Evolutionary conservation across 2,113 vertebrate species (phyloP).

Genomic region (Muntiacus reevesi): DNA sequence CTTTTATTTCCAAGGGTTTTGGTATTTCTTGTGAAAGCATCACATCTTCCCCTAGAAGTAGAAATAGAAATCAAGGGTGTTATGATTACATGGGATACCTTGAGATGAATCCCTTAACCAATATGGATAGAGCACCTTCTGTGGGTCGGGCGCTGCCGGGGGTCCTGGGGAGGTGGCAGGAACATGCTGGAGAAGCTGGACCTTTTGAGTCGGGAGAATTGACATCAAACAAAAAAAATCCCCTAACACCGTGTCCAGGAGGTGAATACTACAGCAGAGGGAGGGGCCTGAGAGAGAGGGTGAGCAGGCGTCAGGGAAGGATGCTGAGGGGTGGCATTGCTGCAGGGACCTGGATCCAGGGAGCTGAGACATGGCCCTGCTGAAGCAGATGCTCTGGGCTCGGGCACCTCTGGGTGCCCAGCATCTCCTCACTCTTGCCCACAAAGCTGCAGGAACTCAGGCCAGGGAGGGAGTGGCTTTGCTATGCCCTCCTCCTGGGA

Average conservation of each 20-base stretch:
- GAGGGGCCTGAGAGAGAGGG: background rate
- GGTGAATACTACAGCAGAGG: background rate
- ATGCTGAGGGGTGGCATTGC: too few species aligned
- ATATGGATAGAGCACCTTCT: background rate
- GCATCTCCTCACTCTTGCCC: background rate
- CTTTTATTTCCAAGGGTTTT: background rate
- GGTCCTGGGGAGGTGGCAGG: background rate
- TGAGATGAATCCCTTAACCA: background rate
- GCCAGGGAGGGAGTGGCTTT: background rate
- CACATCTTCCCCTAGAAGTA: background rate
- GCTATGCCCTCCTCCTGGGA: background rate
- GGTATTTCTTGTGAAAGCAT: background rate
- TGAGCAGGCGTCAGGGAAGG: background rate
- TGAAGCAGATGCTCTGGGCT: background rate
- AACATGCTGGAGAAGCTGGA: background rate
- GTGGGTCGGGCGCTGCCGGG: background rate
- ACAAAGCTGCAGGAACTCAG: background rate
- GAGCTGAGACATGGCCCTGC: background rate
- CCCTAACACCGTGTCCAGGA: background rate
- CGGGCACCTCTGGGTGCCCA: background rate
- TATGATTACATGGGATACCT: background rate
- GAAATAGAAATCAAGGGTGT: background rate
- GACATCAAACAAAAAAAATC: background rate
- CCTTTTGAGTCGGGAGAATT: background rate
- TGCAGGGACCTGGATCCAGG: background rate